Base-by-base conservation (phyloP, 2,888 invertebrate species). In the Hydrotaea cyrtoneurina region DNA sequence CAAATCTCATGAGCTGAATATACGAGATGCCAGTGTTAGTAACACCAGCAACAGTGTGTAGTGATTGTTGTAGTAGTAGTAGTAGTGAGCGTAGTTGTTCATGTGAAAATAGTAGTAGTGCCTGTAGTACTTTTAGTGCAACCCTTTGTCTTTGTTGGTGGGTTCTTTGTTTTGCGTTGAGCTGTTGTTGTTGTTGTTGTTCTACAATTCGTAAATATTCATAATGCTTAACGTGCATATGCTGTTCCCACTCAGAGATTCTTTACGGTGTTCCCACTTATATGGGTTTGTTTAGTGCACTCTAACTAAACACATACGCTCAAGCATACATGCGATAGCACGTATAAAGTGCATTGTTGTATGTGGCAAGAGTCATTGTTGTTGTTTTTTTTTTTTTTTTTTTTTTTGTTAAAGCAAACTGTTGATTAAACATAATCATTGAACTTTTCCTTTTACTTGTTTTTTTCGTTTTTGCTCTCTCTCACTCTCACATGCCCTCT, bases 391-490 rank as follows among this genome's bases (percentile, higher is more conserved):
- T 57, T 57, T 57, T 39, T 62, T 26, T n/a, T 31, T 62, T 62
- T 15, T 62, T 62, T 57, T 57, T 57, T 39, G 26, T 26, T 15
- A 26, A 43, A 23, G 66, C 17, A 69, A 43, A 69, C 66, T 69
- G 66, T 69, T 69, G 66, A 69, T 69, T 69, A 69, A 43, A 69
- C 66, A 21, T 43, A 46, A 69, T 46, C 66, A 69, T 69, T 43
- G 46, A 69, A 59, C 59, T 59, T 59, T 55, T 59, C 59, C 23
- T 26, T 11, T 57, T 57, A 21, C 59, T 59, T 39, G 3, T 39
- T 39, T 7, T 31, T 2, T 31, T 31, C 31, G 31, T 31, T 7
- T 31, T 31, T 31, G 31, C 23, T 15, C 15, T 26, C 2, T 1
- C 26, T 15, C 11, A 11, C 23, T 5, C 11, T 11, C 19, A 10